phyloP scores from a whole-genome alignment of 2,113 vertebrate genomes.

The Propithecus coquereli region DNA sequence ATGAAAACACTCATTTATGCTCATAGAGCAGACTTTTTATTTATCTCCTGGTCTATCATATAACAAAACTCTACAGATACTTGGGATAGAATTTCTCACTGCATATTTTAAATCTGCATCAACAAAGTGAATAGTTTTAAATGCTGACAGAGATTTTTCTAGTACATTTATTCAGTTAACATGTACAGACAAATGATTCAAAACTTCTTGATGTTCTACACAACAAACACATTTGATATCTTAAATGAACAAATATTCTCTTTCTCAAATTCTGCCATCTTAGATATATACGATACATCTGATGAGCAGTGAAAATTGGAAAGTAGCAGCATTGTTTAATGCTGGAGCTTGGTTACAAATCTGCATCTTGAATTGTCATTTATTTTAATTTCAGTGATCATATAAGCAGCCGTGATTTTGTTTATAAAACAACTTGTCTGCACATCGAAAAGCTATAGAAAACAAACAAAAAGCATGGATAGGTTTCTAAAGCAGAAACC shows the following conservation, averaged over 20 bases:
- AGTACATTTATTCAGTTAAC: neutral
- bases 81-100: neutral
- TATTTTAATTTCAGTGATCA: neutral
- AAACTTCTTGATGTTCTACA: neutral
- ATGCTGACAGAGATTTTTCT: neutral
- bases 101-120: neutral
- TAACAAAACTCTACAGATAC: neutral
- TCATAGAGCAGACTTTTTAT: neutral
- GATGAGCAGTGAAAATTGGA: neutral
- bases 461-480: neutral
- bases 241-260: neutral
- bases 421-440: neutral
- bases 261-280: neutral
- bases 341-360: neutral
- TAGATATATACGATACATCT: neutral
- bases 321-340: neutral
- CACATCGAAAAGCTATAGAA: neutral
- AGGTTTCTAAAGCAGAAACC: neutral
- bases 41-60: neutral
- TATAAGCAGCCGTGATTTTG: neutral
- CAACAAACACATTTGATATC: neutral
- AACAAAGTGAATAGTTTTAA: neutral
- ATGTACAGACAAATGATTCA: neutral
- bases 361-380: neutral
- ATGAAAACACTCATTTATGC: neutral